Evolutionary conservation across 1,140 invertebrate species (phyloP), one percentile per base, ranked within the genome.

Genomic region (Pseudomyrmex pallidus): DNA sequence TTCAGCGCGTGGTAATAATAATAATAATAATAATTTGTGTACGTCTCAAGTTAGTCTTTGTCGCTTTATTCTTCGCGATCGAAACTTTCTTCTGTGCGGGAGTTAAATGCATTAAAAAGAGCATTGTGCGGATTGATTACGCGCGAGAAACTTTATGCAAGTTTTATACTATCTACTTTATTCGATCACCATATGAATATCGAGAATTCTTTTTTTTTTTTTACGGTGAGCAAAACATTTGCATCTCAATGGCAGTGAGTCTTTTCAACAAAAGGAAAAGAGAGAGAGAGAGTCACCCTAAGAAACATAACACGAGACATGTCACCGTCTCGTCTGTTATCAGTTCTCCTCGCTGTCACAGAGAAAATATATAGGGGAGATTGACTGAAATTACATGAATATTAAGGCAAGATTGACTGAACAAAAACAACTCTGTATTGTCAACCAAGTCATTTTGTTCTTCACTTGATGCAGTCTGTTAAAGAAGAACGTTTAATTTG

Each of bases 151-250:
- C 22, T 67, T 68, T 77, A 46, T 20, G 20, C 76, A 57, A 50
- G 20, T 70, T 78, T 44, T 54, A 64, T 76, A 20, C 8, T 59
- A 48, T 48, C 54, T 35, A 25, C 35, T 35, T 35, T 35, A 35
- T 0, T 12, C 52, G 25, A 46, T 67, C 17, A 77, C 44, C 52
- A 57, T 68, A 52, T 48, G 64, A 70, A 63, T 52, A 63, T 63
- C 46, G 46, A 52, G n/a, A 50, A 48, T 48, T 78, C 13, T 35
- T 9, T 46, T 12, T 25, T 78, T 35, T 9, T 46, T 12, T 25
- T 78, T 48, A 57, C 44, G 12, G 25, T 1, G n/a, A 15, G 12
- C n/a, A 68, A 48, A 44, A 67, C 56, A 78, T 57, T 78, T 78
- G 17, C 74, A 35, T 57, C 35, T 35, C 63, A 78, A 78, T 48